Percentiles rank a stretch among this genome's conserved stretches.
These are phyloP conservation scores for Serinus canaria DNA, from an alignment of 2,113 vertebrate species.

Conservation along the genomic window DNA sequence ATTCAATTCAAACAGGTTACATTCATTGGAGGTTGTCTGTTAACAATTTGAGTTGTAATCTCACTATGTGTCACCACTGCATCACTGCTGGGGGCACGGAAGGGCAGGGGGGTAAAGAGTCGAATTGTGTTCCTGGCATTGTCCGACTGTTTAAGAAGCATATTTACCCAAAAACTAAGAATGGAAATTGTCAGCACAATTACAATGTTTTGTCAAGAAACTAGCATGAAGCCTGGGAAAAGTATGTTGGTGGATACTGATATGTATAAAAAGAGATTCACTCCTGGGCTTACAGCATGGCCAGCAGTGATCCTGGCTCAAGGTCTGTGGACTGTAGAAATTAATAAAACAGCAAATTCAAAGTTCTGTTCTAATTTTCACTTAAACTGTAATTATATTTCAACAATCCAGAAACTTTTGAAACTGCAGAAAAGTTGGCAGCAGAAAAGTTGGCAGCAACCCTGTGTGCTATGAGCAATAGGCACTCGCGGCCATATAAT, in stretches of 20 bases:
- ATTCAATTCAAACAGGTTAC: background rate
- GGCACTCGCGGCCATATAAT: background rate
- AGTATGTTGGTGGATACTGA: background rate
- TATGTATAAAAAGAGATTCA: background rate
- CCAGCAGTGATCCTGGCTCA: background rate
- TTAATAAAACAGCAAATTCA: background rate
- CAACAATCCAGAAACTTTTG: background rate
- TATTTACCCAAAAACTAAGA: background rate
- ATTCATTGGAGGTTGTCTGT: background rate
- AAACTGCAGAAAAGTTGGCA: background rate
- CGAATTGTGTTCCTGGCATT: background rate
- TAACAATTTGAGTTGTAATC: background rate
- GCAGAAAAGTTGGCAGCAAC: no score
- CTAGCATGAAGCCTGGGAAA: background rate
- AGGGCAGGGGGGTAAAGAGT: accelerated
- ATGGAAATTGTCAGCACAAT: background rate
- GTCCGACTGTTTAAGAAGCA: background rate
- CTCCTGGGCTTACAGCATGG: background rate
- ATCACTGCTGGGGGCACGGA: background rate
- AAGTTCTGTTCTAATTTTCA: background rate
- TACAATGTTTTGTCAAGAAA: background rate
- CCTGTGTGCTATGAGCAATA: background rate
- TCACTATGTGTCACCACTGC: background rate
- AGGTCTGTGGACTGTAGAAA: background rate
- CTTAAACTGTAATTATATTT: background rate